These are phyloP conservation scores for Lapara coniferarum DNA, from an alignment of 2,888 invertebrate genomes.

Conservation along the genomic window DNA sequence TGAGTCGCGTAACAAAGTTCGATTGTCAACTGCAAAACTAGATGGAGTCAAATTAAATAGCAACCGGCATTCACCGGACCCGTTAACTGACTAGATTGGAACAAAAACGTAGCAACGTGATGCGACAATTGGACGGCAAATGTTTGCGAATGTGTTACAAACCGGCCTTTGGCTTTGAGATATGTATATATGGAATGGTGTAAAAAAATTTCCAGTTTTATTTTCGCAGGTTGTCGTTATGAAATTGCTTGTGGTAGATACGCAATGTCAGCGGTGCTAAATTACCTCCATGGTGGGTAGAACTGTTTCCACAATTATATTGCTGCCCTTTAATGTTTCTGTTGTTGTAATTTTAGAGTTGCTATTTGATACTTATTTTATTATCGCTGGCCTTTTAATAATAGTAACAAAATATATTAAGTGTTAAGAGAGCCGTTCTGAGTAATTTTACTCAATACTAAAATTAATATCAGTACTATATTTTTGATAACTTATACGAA, in stretches of 20 bases:
- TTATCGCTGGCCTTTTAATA: neutral
- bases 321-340: conserved; percentile 46
- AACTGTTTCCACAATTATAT: conserved; percentile 53
- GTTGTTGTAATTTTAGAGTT: conserved; percentile 16
- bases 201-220: conserved; percentile 54
- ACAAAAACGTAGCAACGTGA: conserved; percentile 21
- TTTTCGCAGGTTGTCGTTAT: conserved; percentile 44
- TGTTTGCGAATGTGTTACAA: neutral
- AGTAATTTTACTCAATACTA: too few species aligned
- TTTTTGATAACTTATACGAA: too few species aligned
- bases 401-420: neutral
- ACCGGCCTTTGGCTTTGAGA: neutral
- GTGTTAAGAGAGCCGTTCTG: neutral
- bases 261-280: conserved; percentile 59
- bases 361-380: conserved; percentile 1
- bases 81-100: conserved; percentile 25
- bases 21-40: conserved; percentile 52
- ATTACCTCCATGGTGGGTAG: conserved; percentile 47
- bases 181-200: conserved; percentile 11
- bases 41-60: conserved; percentile 41
- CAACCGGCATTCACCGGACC: conserved; percentile 29
- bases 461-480: too few species aligned
- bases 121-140: neutral
- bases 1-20: conserved; percentile 52
- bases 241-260: conserved; percentile 60